Percentiles rank a stretch among this genome's conserved stretches.
phyloP scores from a whole-genome alignment of 2,113 vertebrate genomes.

The Sorex araneus region DNA sequence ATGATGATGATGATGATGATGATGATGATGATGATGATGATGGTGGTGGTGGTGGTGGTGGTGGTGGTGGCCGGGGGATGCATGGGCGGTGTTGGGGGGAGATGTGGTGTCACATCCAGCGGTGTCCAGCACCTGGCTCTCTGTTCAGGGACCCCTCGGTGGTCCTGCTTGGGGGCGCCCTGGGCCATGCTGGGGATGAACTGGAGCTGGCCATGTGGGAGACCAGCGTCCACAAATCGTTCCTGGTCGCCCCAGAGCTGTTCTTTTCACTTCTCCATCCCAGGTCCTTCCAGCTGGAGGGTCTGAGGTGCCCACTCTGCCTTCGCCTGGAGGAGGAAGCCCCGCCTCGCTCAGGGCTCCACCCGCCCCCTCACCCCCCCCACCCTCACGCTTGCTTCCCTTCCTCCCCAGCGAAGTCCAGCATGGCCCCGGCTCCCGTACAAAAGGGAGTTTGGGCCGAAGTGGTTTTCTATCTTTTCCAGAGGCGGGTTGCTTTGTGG shows the following conservation, averaged over 20 bases:
- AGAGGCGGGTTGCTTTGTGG: conserved; percentile 54
- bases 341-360: fast-evolving
- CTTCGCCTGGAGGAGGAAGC: background rate
- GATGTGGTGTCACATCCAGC: too few relatives aligned
- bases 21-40: too few relatives aligned
- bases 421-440: conserved; percentile 58
- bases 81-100: too few relatives aligned
- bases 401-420: conserved; percentile 35
- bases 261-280: background rate
- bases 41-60: too few relatives aligned
- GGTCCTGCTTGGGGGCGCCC: background rate
- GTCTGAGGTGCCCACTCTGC: background rate
- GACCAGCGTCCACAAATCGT: background rate
- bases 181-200: too few relatives aligned
- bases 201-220: too few relatives aligned
- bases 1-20: too few relatives aligned
- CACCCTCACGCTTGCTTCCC: background rate
- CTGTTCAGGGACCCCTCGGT: background rate
- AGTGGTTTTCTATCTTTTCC: conserved; percentile 72
- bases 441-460: conserved; percentile 50
- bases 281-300: background rate
- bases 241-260: background rate
- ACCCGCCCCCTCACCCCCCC: background rate
- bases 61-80: too few relatives aligned
- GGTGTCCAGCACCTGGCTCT: too few relatives aligned